Evolutionary conservation across 2,888 invertebrate species (phyloP), one percentile per base, ranked within the genome.

Genomic region (Morinoia aosen): DNA sequence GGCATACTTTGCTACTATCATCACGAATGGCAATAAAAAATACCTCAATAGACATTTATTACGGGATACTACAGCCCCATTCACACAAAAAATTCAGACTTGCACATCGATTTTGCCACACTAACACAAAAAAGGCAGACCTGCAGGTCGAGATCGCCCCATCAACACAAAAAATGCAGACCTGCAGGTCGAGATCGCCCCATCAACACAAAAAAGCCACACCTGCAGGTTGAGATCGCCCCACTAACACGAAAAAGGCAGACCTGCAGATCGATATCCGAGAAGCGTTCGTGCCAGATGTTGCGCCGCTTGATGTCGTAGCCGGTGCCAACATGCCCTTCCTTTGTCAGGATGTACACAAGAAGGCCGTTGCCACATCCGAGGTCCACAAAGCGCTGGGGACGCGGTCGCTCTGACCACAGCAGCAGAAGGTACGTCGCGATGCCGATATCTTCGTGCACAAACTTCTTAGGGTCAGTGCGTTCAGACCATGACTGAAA

Each of bases 281-380:
- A 93, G 93, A 93, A 93, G 0, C 93, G 57, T 57, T 93, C 93
- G 14, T 16, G 93, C 99, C 99, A 99, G 97, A 99, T 98, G 97
- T 98, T 98, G 97, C 99, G 98, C 97, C 98, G 98, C 96, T 99
- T 98, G 0, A 99, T 98, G 98, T 99, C 99, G 97, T 99, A 98
- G 3, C 99, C 99, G 96, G 98, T 97, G 33, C 99, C 99, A 16
- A 97, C 97, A 97, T 98, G 98, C n/a, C 99, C 99, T 97, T 99
- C 99, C 97, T 98, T 98, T 94, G 98, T 98, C 33, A 99, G 97
- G 97, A 99, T 98, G 97, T 98, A 98, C 3, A 99, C 99, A 16
- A 99, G 97, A 58, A 99, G 97, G 33, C 99, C 99, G 98, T 99
- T 99, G 0, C 99, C 99, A 98, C 99, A 99, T 0, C 99, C 99